Evolutionary conservation across 2,888 invertebrate species (phyloP).

Genomic region (Ethmia dodecea): DNA sequence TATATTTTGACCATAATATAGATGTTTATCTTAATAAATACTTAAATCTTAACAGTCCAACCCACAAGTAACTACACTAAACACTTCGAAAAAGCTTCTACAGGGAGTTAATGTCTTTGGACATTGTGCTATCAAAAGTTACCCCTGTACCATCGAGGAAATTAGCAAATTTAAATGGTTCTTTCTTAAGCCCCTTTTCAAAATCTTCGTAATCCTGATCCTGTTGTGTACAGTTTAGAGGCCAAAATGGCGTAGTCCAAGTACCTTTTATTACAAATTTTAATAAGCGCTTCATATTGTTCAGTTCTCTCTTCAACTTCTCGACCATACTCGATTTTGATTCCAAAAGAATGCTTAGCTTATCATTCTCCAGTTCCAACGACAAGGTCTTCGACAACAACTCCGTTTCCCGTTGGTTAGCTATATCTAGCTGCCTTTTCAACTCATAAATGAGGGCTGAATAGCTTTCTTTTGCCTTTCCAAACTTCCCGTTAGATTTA

Average conservation of each 20-base stretch:
- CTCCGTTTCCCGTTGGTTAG: slow-evolving; percentile 41
- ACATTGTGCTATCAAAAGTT: slow-evolving; percentile 37
- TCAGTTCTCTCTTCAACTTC: slow-evolving; percentile 49
- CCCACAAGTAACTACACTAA: slow-evolving; percentile 2
- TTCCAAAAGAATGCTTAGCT: slow-evolving; percentile 42
- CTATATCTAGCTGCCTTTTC: slow-evolving; percentile 43
- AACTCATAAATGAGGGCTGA: slow-evolving; percentile 41
- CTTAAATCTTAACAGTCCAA: no score
- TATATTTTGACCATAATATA: no score
- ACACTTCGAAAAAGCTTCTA: background rate
- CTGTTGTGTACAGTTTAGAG: slow-evolving; percentile 26
- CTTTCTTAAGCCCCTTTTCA: slow-evolving; percentile 37
- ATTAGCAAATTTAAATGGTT: slow-evolving; percentile 24
- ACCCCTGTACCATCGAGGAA: slow-evolving; percentile 21
- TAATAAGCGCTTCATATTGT: slow-evolving; percentile 39
- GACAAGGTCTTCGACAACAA: slow-evolving; percentile 35
- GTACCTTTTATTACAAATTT: slow-evolving; percentile 48
- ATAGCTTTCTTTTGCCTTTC: slow-evolving; percentile 33
- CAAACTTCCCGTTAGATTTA: slow-evolving; percentile 30
- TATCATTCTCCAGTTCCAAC: slow-evolving; percentile 56
- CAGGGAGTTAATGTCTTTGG: slow-evolving; percentile 29
- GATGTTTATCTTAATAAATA: no score
- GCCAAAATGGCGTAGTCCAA: slow-evolving; percentile 23
- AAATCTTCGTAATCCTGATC: slow-evolving; percentile 48
- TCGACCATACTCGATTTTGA: slow-evolving; percentile 42